Evolutionary conservation across 2,888 invertebrate genomes (phyloP).

Genomic region (Synergus itoensis): DNA sequence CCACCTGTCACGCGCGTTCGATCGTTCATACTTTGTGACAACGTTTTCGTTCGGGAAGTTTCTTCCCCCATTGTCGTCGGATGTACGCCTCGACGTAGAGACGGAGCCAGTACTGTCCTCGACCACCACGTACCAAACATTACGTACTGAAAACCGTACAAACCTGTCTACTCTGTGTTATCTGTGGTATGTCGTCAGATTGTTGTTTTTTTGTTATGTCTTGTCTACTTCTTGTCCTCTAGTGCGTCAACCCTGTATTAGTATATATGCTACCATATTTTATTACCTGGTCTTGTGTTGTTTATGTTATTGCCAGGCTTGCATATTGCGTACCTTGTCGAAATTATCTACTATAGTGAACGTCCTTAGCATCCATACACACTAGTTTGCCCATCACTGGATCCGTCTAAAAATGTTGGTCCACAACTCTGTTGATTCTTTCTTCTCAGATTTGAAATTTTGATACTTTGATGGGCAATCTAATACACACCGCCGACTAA

Average conservation of each 20-base stretch:
- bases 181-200: conserved; percentile 77
- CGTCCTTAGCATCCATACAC: conserved; percentile 55
- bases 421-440: neutral
- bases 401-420: neutral
- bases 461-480: conserved; percentile 18
- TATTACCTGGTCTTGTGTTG: conserved; percentile 58
- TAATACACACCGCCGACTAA: conserved; percentile 33
- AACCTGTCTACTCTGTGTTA: conserved; percentile 49
- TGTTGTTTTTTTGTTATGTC: conserved; percentile 76
- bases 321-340: conserved; percentile 63
- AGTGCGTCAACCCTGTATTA: conserved; percentile 64
- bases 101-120: conserved; percentile 36
- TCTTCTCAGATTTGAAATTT: neutral
- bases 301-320: conserved; percentile 73
- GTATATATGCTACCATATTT: conserved; percentile 57
- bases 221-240: conserved; percentile 74
- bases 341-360: conserved; percentile 72
- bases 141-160: conserved; percentile 35
- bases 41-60: conserved; percentile 37
- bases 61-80: conserved; percentile 34
- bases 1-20: conserved; percentile 35
- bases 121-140: conserved; percentile 53
- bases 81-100: conserved; percentile 37
- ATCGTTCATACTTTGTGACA: conserved; percentile 40
- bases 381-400: conserved; percentile 27